Conservation (phyloP, 2,888 invertebrate genomes). For the Elegia similella region DNA sequence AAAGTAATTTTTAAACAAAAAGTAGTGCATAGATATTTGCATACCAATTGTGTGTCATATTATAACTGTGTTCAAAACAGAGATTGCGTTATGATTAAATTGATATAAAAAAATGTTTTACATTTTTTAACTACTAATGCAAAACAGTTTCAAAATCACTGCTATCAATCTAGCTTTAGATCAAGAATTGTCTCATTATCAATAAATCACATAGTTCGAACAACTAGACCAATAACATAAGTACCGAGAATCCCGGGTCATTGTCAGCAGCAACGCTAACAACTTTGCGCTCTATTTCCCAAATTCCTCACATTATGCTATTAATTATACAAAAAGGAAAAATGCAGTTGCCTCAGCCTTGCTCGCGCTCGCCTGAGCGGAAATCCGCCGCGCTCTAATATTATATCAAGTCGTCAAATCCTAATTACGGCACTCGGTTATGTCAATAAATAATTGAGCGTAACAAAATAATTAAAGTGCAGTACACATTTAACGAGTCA, state of each 20-base stretch:
- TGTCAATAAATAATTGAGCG: constrained; percentile 7
- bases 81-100: not conserved
- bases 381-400: constrained; percentile 15
- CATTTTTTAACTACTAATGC: not conserved
- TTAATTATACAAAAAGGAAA: constrained; percentile 20
- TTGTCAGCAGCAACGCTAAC: constrained; percentile 38
- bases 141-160: not conserved
- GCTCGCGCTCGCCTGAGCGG: constrained; percentile 15
- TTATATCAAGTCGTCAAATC: constrained; percentile 15
- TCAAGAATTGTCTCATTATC: not conserved
- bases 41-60: not conserved
- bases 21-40: not conserved
- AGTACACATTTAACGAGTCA: not conserved
- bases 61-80: not conserved
- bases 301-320: constrained; percentile 28
- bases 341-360: constrained; percentile 20
- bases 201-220: constrained; percentile 21
- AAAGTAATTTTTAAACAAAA: not conserved
- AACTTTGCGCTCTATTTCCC: constrained; percentile 47
- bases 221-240: constrained; percentile 42
- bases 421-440: constrained; percentile 8
- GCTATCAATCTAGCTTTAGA: not conserved
- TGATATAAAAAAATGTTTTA: too few relatives aligned
- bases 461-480: not conserved
- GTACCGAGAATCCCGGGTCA: constrained; percentile 41